Evolutionary conservation across 1,140 invertebrate species (phyloP).

Genomic region (Drosophila tani): DNA sequence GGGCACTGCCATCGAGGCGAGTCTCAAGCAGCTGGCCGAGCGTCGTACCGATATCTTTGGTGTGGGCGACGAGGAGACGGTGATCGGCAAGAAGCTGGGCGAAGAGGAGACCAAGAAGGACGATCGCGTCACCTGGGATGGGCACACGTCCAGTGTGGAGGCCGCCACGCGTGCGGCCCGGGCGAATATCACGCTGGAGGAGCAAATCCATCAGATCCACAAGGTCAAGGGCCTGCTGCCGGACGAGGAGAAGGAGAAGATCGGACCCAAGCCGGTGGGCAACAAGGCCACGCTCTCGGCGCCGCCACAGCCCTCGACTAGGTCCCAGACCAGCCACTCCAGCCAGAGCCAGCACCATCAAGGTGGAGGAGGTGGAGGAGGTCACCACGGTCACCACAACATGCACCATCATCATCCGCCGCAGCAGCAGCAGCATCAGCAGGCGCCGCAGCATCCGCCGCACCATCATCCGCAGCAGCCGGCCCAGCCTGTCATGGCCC

Average conservation of each 20-base stretch:
- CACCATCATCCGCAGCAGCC: constrained; percentile 61
- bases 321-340: constrained; percentile 56
- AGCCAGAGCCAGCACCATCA: constrained; percentile 63
- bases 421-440: constrained; percentile 48
- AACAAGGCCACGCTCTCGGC: constrained; percentile 74
- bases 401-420: constrained; percentile 59
- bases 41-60: constrained; percentile 99
- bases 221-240: constrained; percentile 96
- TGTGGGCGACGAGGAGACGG: constrained; percentile 98
- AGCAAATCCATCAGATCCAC: constrained; percentile 98
- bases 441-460: constrained; percentile 46
- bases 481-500: constrained; percentile 87
- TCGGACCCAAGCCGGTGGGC: constrained; percentile 91
- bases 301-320: constrained; percentile 64
- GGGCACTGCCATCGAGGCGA: constrained; percentile 96
- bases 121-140: constrained; percentile 98
- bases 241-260: constrained; percentile 97
- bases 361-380: constrained; percentile 41
- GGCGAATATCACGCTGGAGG: constrained; percentile 97
- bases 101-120: constrained; percentile 96
- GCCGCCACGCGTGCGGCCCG: constrained; percentile 95
- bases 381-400: constrained; percentile 53
- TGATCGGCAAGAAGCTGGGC: constrained; percentile 99
- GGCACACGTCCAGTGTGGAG: constrained; percentile 97
- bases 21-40: constrained; percentile 97